Conservation (phyloP, 2,797 vertebrate species). For the Myotis daubentonii region DNA sequence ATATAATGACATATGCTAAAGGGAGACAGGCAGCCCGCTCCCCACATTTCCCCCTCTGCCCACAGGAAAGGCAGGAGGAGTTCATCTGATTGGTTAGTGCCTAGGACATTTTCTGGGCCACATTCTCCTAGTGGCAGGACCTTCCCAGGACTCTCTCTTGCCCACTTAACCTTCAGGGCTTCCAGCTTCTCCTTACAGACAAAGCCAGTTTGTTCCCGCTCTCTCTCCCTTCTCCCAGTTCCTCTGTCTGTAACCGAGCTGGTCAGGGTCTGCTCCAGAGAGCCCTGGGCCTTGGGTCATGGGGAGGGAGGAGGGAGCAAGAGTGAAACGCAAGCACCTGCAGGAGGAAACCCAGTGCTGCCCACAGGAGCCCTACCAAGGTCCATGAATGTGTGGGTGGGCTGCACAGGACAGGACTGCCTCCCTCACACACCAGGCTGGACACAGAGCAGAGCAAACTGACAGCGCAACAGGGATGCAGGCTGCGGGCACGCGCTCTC, state of each 20-base stretch:
- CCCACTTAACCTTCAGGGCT: background rate
- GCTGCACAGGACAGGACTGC: background rate
- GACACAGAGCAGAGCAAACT: rapidly evolving
- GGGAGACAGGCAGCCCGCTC: background rate
- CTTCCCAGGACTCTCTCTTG: background rate
- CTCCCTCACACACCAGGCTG: background rate
- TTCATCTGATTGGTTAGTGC: background rate
- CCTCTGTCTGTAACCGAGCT: background rate
- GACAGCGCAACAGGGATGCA: rapidly evolving
- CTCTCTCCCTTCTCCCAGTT: background rate
- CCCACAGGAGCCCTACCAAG: background rate
- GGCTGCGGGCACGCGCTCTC: background rate
- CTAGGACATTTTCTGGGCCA: background rate
- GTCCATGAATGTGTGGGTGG: rapidly evolving
- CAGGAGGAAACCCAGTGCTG: background rate
- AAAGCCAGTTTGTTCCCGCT: background rate
- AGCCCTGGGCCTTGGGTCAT: background rate
- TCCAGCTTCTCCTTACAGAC: background rate
- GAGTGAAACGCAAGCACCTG: background rate
- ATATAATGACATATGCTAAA: rapidly evolving
- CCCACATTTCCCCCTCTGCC: background rate
- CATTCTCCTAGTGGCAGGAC: background rate
- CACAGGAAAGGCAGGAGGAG: background rate
- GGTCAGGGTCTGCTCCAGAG: background rate
- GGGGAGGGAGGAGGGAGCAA: background rate